Conservation (phyloP, 1,140 invertebrate species). For the Leptopilina clavipes region DNA sequence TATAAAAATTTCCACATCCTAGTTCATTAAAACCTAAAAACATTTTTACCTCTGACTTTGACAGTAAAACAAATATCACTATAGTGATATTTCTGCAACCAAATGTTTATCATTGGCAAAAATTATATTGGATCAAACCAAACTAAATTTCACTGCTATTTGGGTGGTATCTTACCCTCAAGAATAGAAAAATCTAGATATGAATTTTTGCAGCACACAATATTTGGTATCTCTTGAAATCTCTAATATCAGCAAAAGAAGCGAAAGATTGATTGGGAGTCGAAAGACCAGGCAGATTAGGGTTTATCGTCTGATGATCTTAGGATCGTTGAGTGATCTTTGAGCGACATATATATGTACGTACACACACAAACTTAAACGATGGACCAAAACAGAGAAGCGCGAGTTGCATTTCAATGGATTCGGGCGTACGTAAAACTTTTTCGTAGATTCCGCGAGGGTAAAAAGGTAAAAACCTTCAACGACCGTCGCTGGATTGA, state of each 20-base stretch:
- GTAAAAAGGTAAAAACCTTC: conserved; percentile 69
- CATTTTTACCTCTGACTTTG: too few relatives aligned
- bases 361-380: conserved; percentile 32
- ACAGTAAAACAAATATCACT: too few relatives aligned
- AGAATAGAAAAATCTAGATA: too few relatives aligned
- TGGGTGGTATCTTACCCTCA: too few relatives aligned
- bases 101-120: too few relatives aligned
- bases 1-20: too few relatives aligned
- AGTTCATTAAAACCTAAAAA: too few relatives aligned
- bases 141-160: too few relatives aligned
- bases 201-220: too few relatives aligned
- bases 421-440: conserved; percentile 61
- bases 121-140: too few relatives aligned
- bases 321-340: conserved; percentile 24
- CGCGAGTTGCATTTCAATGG: conserved; percentile 68
- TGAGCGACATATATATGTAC: conserved; percentile 14
- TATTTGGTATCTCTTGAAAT: too few relatives aligned
- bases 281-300: conserved; percentile 56
- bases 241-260: conserved; percentile 41
- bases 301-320: conserved; percentile 63
- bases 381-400: conserved; percentile 57
- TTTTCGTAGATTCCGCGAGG: conserved; percentile 65
- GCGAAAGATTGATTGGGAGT: conserved; percentile 57
- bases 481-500: conserved; percentile 52
- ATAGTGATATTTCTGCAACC: too few relatives aligned